A percentile compares a stretch with the other conserved stretches of the same genome.
phyloP scores from a whole-genome alignment of 2,888 invertebrate genomes.

The Imbricaverruca yamaguchii region DNA sequence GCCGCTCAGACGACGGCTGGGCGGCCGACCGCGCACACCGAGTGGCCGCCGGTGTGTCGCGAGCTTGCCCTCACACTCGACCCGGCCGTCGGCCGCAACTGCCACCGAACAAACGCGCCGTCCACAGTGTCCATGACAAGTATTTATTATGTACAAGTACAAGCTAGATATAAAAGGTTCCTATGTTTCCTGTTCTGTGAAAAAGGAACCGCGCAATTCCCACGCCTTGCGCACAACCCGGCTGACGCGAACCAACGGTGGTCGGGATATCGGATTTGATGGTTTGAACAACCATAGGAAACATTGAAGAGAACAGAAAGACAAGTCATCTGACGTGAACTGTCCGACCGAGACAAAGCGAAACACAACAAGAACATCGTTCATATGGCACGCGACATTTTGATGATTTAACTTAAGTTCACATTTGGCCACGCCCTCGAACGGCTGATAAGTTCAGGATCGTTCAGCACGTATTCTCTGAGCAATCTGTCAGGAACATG shows the following conservation, averaged over 20 bases:
- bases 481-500: neutral
- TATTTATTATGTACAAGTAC: constrained; percentile 9
- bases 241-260: neutral
- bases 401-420: constrained; percentile 10
- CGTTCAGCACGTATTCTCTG: neutral
- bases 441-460: neutral
- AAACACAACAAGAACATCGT: neutral
- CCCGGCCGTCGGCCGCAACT: neutral
- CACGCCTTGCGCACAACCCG: neutral
- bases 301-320: too few species aligned
- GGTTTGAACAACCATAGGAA: too few species aligned
- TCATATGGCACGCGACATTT: constrained; percentile 15
- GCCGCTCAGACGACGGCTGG: too few species aligned
- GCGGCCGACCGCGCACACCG: too few species aligned
- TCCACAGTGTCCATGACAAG: neutral
- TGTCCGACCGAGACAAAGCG: neutral
- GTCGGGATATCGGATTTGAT: too few species aligned
- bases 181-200: too few species aligned
- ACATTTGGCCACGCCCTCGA: neutral
- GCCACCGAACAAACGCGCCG: too few species aligned
- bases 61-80: too few species aligned
- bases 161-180: constrained; percentile 6
- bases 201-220: neutral
- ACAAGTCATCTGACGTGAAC: too few species aligned
- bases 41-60: too few species aligned